Evolutionary conservation across 1,140 invertebrate species (phyloP).

Genomic region (Bombus terrestris): DNA sequence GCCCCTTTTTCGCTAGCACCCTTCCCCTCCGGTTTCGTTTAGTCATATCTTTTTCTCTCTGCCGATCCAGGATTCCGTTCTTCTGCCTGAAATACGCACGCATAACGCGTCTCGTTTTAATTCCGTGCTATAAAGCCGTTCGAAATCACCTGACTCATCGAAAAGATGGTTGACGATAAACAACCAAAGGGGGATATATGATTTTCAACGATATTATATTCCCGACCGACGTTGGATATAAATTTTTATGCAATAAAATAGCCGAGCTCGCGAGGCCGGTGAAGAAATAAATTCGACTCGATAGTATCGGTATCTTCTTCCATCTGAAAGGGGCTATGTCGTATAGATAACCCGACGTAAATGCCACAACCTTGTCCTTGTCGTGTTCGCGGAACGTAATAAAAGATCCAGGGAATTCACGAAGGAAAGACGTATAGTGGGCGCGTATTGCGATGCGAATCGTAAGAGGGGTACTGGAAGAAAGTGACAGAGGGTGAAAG

Average conservation of each 20-base stretch:
- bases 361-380: constrained; percentile 59
- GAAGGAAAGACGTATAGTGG: constrained; percentile 53
- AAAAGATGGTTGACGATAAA: background rate
- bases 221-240: constrained; percentile 12
- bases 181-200: background rate
- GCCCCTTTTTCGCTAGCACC: background rate
- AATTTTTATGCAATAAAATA: constrained; percentile 51
- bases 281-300: constrained; percentile 55
- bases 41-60: too few relatives aligned
- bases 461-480: background rate
- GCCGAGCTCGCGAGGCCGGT: background rate
- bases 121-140: constrained; percentile 4
- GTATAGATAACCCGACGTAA: constrained; percentile 54
- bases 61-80: background rate
- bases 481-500: background rate
- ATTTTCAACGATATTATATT: constrained; percentile 29
- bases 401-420: constrained; percentile 63
- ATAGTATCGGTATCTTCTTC: constrained; percentile 49
- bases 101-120: constrained; percentile 24
- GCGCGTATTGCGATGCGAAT: constrained; percentile 25
- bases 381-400: constrained; percentile 58
- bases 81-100: too few relatives aligned
- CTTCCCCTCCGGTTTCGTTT: background rate
- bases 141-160: background rate
- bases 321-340: background rate